Base-by-base conservation (phyloP, 2,888 invertebrate genomes). In the Lasioglossum malachurum region DNA sequence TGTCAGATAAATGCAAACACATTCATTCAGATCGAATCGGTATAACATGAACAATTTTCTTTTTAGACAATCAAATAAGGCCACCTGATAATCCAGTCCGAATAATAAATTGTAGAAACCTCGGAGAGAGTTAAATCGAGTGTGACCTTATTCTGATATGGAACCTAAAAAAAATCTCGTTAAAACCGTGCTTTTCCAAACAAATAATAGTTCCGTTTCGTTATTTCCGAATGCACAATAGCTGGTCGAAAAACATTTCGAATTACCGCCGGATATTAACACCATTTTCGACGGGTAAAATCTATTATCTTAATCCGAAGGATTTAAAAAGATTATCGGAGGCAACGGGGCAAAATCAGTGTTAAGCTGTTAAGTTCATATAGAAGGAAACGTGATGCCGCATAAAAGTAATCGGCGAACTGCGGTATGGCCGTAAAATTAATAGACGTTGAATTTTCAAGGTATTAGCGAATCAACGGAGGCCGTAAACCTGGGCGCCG, bases 401-500 rank as follows among this genome's bases (percentile, higher is more conserved):
- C 46, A 46, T 67, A 46, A 76, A 76, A 76, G 35, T 76, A 44
- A 46, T 76, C 75, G 57, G 10, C 10, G 16, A 75, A 1, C 76
- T 76, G 27, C 44, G 12, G 4, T 76, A 41, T 46, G 35, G 14
- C 23, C 14, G 31, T 41, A 35, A 76, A 76, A 31, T 19, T 14
- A 35, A 67, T 76, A 31, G 46, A 44, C n/a, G 14, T 64, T 76
- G n/a, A 76, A 76, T 76, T 76, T 60, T 67, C 46, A 23, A 46
- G n/a, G 23, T 4, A 35, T 35, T n/a, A 64, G 41, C 41, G 71
- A 31, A 73, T 46, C 49, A 49, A 12, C 73, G 19, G 49, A 4
- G 8, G 49, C 35, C 12, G 10, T 71, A 49, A 73, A 49, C 73
- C 46, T n/a, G 38, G 64, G n/a, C 49, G 14, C 4, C 44, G 44